Evolutionary conservation across 2,888 invertebrate genomes (phyloP), one percentile per base, ranked within the genome.

Genomic region (Eilema depressum): DNA sequence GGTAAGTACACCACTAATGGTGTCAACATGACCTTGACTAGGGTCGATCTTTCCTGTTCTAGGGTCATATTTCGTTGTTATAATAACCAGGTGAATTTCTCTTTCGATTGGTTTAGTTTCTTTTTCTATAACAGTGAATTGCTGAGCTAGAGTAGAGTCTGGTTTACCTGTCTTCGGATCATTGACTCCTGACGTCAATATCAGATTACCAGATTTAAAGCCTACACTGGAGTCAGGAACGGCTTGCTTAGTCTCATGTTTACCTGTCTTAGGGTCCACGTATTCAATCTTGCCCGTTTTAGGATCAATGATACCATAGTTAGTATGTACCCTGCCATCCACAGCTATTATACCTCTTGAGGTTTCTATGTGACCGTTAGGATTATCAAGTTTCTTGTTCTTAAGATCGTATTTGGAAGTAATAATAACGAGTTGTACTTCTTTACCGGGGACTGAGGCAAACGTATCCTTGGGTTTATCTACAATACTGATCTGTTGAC

Each of bases 41-140:
- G 94, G 91, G 73, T 95, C 95, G 47, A 95, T 91, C 79, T 92
- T 95, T 80, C 89, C 94, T 0, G 93, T 93, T 73, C 95, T 96
- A 1, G 96, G 96, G 83, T 96, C 96, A 82, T 95, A 96, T 84
- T 95, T 96, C 0, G 96, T 96, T 4, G 96, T 96, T 47, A 96
- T 96, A 12, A 96, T 96, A 78, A 96, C 95, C 1, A 96, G 89
- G 86, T 96, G 96, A 60, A 96, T 95, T 83, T 95, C 95, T 82
- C 93, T 90, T 83, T 94, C 92, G 5, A 90, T 77, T 33, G 94
- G 94, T 74, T 93, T 95, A 1, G 84, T 83, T 69, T 92, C 91
- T 81, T 92, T 94, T 69, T 94, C 93, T 12, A 95, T 93, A 76
- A 96, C 93, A 71, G 92, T 96, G 14, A 96, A 91, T 79, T 96